A percentile compares a stretch with the other conserved stretches of the same genome.
These are phyloP conservation scores for Mustela lutreola DNA, from an alignment of 2,113 vertebrate genomes.

Conservation along the genomic window DNA sequence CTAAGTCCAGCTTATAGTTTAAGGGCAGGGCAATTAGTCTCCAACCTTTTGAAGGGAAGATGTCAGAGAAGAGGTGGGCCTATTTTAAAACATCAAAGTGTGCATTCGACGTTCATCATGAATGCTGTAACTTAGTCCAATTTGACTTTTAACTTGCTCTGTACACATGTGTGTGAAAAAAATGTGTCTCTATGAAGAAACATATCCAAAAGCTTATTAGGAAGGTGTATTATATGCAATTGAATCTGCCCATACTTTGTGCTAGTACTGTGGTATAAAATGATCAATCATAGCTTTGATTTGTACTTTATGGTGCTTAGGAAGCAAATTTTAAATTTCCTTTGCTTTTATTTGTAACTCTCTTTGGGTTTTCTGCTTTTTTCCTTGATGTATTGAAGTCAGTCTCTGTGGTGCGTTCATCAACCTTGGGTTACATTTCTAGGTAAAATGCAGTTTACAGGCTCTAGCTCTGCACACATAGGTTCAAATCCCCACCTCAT, in stretches of 20 bases:
- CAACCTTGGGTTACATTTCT: not conserved
- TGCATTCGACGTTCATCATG: not conserved
- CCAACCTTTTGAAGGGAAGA: not conserved
- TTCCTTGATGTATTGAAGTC: not conserved
- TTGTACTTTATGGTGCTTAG: not conserved
- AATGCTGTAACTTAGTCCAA: constrained; percentile 18
- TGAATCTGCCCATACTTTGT: not conserved
- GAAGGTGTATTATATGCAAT: not conserved
- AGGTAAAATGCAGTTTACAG: not conserved
- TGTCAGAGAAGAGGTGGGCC: not conserved
- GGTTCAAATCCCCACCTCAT: not conserved
- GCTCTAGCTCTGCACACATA: not conserved
- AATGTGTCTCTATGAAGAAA: constrained; percentile 14
- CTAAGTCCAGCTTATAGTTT: not conserved
- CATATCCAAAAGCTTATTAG: not conserved
- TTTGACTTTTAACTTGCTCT: constrained; percentile 18
- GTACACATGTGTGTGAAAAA: not conserved
- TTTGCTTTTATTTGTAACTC: not conserved
- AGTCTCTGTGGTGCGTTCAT: not conserved
- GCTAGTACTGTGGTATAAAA: not conserved
- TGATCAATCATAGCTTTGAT: not conserved
- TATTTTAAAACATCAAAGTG: not conserved
- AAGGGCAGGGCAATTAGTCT: not conserved
- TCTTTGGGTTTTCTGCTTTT: not conserved
- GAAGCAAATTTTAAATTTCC: not conserved